Percentiles rank a stretch among this genome's conserved stretches.
phyloP scores from a whole-genome alignment of 53 echinoderm and acorn worm species.

The Mesocentrotus franciscanus region DNA sequence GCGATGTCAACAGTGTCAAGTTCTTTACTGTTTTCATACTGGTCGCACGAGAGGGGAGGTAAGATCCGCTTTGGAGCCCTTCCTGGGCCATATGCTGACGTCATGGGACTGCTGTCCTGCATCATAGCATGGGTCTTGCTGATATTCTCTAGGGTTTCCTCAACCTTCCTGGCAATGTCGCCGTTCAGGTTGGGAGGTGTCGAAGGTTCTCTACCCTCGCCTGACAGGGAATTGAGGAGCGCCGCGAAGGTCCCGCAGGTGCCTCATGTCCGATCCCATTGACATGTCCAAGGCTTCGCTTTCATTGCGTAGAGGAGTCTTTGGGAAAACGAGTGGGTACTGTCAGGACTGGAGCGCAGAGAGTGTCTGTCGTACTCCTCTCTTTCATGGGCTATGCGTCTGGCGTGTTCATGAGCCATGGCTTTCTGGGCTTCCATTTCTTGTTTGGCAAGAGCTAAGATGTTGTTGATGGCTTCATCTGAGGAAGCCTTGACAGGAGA shows the following conservation, averaged over 20 bases:
- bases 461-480: slow-evolving; percentile 95
- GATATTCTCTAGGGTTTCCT: slow-evolving; percentile 67
- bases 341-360: slow-evolving; percentile 64
- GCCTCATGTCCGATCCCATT: slow-evolving; percentile 57
- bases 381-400: slow-evolving; percentile 43
- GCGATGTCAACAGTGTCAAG: slow-evolving; percentile 92
- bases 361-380: slow-evolving; percentile 60
- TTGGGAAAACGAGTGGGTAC: slow-evolving; percentile 70
- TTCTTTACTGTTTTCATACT: slow-evolving; percentile 78
- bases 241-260: slow-evolving; percentile 54
- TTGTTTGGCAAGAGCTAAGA: slow-evolving; percentile 90
- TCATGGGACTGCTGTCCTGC: slow-evolving; percentile 22
- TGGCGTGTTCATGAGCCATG: slow-evolving; percentile 64
- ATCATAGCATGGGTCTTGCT: slow-evolving; percentile 58
- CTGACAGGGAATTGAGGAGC: not conserved
- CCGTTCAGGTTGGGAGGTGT: not conserved
- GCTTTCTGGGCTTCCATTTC: slow-evolving; percentile 83
- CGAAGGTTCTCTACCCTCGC: not conserved
- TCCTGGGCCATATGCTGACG: slow-evolving; percentile 7
- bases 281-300: slow-evolving; percentile 65
- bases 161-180: slow-evolving; percentile 62
- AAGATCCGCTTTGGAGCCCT: slow-evolving; percentile 61
- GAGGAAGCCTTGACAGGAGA: slow-evolving; percentile 76
- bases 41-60: slow-evolving; percentile 80
- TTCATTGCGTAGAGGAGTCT: slow-evolving; percentile 61